phyloP scores from a whole-genome alignment of 1,140 invertebrate species.

The Aporrectodea caliginosa region DNA sequence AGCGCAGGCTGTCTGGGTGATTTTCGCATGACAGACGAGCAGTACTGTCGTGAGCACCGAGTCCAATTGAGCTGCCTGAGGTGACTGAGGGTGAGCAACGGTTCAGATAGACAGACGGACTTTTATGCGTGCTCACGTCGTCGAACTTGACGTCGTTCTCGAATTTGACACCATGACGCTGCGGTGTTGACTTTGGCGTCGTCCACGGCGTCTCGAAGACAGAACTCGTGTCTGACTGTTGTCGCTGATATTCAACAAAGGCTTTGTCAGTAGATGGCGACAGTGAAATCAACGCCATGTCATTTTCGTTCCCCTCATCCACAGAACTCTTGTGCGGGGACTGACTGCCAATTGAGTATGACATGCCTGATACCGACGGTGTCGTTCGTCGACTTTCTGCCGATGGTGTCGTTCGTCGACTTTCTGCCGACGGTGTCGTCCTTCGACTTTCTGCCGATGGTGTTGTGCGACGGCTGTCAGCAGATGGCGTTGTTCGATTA shows the following conservation, averaged over 20 bases:
- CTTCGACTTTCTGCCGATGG: constrained; percentile 5
- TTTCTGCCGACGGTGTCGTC: constrained; percentile 38
- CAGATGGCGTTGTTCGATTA: constrained; percentile 39
- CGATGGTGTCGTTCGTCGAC: constrained; percentile 62
- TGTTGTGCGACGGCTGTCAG: constrained; percentile 39
- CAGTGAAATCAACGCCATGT: constrained; percentile 35
- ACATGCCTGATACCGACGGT: constrained; percentile 67
- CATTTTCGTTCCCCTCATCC: constrained; percentile 11
- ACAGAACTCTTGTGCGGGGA: constrained; percentile 23
- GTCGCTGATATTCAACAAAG: constrained; percentile 39
- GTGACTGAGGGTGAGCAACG: constrained; percentile 33
- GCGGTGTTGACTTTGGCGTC: constrained; percentile 44
- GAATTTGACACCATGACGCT: constrained; percentile 52
- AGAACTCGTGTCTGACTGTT: constrained; percentile 44
- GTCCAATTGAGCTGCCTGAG: no score
- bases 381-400: constrained; percentile 58
- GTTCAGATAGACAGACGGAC: constrained; percentile 28
- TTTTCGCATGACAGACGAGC: constrained; percentile 43
- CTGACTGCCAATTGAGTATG: constrained; percentile 62
- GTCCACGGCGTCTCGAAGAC: constrained; percentile 45
- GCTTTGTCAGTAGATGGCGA: constrained; percentile 30
- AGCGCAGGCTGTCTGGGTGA: constrained; percentile 2
- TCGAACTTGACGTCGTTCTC: constrained; percentile 47
- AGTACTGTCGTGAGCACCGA: constrained; percentile 62
- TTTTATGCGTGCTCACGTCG: constrained; percentile 34